phyloP scores from a whole-genome alignment of 2,797 vertebrate genomes.

The Discoglossus pictus region DNA sequence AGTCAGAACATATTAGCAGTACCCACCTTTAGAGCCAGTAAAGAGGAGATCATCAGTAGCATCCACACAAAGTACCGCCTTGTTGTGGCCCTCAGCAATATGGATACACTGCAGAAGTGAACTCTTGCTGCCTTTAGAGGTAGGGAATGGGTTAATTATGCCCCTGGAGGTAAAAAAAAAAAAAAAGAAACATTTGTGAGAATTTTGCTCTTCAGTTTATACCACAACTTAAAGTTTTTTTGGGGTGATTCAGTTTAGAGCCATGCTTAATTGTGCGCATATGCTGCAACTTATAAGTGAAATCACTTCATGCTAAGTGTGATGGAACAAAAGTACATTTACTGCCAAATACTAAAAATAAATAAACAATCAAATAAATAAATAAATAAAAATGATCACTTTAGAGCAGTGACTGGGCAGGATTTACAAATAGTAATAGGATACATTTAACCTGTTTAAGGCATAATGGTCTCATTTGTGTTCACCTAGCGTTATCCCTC shows the following conservation, averaged over 20 bases:
- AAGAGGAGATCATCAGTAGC: slow-evolving; percentile 95
- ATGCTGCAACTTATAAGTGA: no score
- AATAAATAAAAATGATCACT: no score
- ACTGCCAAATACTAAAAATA: no score
- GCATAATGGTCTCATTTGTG: background rate
- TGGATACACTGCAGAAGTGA: slow-evolving; percentile 83
- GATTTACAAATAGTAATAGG: no score
- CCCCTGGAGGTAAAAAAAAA: slow-evolving; percentile 73
- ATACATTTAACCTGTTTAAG: slow-evolving; percentile 7
- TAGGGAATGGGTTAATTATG: slow-evolving; percentile 84
- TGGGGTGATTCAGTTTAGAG: slow-evolving; percentile 24
- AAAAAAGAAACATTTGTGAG: slow-evolving; percentile 29
- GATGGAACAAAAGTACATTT: no score
- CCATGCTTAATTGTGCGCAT: no score
- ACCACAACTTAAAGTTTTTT: slow-evolving; percentile 37
- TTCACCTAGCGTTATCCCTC: no score
- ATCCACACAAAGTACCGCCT: slow-evolving; percentile 91
- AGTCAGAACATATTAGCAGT: slow-evolving; percentile 42
- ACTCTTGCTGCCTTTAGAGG: slow-evolving; percentile 68
- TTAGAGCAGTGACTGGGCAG: no score
- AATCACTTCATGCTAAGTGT: no score
- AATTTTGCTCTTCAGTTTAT: slow-evolving; percentile 15
- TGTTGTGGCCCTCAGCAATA: slow-evolving; percentile 92
- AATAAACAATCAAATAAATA: no score
- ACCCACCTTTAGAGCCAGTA: slow-evolving; percentile 98